Evolutionary conservation across 1,140 invertebrate species (phyloP), one percentile per base, ranked within the genome.

Genomic region (Drosophila neocordata): DNA sequence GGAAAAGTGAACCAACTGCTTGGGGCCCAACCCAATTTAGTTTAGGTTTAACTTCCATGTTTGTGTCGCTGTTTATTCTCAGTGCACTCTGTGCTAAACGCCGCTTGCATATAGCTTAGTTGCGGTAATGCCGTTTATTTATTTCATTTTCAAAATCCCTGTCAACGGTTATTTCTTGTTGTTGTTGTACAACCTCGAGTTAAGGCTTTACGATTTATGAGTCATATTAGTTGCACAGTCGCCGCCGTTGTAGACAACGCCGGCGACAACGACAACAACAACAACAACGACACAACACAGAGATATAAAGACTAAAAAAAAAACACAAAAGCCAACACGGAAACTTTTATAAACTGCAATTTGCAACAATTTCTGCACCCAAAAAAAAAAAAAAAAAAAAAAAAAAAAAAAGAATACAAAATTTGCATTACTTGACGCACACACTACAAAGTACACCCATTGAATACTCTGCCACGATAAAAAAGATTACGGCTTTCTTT

Each of bases 271-370:
- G 71, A 52, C 62, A 52, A 57, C 44, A 48, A 51, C 65, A 22
- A 34, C 18, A 9, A 9, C 62, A 48, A 38, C 41, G 60, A 11
- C 2, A 12, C 55, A 35, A 35, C 60, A 12, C 8, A 60, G 27
- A 57, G 38, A 35, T 35, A 55, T 27, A 35, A 12, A n/a, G n/a
- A n/a, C n/a, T 6, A 59, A 34, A 35, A 63, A 12, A 11, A 59
- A 38, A 56, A 48, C 13, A 63, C 69, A 67, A n/a, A 82, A 79
- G 64, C 69, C 73, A 85, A 85, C 78, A 82, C 82, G 82, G 82
- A 85, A 77, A 85, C 83, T 77, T 87, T 85, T 85, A 48, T 88
- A 87, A 79, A 79, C 69, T 70, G 79, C 84, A 88, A 88, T 88
- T 88, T 88, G 83, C 83, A 83, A 69, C 83, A 73, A 79, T 88